These are phyloP conservation scores for Pristionchus entomophagus DNA, from an alignment of 2,888 invertebrate genomes.

Conservation along the genomic window DNA sequence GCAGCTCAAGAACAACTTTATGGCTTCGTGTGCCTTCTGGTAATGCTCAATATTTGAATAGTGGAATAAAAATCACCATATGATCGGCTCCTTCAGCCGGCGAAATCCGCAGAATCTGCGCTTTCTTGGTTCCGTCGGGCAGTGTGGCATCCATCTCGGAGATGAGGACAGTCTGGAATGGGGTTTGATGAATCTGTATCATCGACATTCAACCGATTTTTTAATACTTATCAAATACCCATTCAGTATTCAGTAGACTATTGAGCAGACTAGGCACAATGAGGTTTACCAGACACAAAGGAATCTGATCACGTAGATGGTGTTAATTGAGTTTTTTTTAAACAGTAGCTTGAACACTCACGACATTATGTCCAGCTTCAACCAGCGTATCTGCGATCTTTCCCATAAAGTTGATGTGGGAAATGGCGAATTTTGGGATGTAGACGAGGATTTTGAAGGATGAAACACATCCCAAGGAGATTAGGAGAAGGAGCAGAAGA, in stretches of 20 bases:
- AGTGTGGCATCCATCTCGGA: slow-evolving; percentile 23
- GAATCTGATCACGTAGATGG: no score
- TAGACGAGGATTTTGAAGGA: slow-evolving; percentile 54
- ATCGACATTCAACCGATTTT: no score
- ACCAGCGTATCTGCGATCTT: slow-evolving; percentile 54
- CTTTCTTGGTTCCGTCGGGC: background rate
- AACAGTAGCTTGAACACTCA: no score
- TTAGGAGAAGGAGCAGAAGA: background rate
- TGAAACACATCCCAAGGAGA: background rate
- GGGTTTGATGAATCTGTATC: no score
- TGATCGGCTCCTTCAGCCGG: slow-evolving; percentile 24
- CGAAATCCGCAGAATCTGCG: background rate
- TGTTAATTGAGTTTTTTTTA: no score
- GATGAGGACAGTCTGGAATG: slow-evolving; percentile 2
- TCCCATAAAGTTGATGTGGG: slow-evolving; percentile 57
- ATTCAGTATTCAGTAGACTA: no score
- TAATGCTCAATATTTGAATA: background rate
- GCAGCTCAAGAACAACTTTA: no score
- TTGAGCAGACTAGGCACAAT: no score
- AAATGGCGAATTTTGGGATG: slow-evolving; percentile 54
- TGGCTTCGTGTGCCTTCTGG: background rate
- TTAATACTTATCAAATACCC: no score
- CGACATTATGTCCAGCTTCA: slow-evolving; percentile 60
- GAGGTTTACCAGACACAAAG: no score
- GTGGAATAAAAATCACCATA: background rate